A percentile compares a stretch with the other conserved stretches of the same genome.
These are phyloP conservation scores for Aphodius sticticus DNA, from an alignment of 2,888 invertebrate species.

Conservation along the genomic window DNA sequence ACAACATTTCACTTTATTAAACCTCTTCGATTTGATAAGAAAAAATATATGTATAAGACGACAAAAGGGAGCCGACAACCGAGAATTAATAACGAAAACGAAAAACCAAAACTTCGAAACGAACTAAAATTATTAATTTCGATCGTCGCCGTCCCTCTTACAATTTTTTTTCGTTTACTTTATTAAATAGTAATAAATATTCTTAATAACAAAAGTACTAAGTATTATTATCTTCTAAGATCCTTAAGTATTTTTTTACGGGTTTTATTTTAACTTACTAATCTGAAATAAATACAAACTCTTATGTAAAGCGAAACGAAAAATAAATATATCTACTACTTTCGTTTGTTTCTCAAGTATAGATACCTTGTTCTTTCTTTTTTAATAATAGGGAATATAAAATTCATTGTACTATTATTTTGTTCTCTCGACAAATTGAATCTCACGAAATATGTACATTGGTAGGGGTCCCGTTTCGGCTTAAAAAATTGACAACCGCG, in stretches of 20 bases:
- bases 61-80: slow-evolving; percentile 17
- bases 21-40: neutral
- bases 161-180: slow-evolving; percentile 47
- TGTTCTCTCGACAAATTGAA: slow-evolving; percentile 15
- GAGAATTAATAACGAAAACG: slow-evolving; percentile 39
- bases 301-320: slow-evolving; percentile 38
- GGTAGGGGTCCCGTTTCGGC: slow-evolving; percentile 7
- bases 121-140: slow-evolving; percentile 34
- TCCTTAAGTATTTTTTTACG: slow-evolving; percentile 22
- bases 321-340: slow-evolving; percentile 42
- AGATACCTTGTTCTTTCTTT: slow-evolving; percentile 20
- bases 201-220: slow-evolving; percentile 48
- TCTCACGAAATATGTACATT: slow-evolving; percentile 22
- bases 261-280: slow-evolving; percentile 24
- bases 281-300: slow-evolving; percentile 44
- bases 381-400: slow-evolving; percentile 53
- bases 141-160: slow-evolving; percentile 33
- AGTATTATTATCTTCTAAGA: slow-evolving; percentile 40
- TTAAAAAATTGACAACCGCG: neutral
- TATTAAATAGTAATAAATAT: slow-evolving; percentile 49
- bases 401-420: slow-evolving; percentile 57
- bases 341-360: slow-evolving; percentile 7
- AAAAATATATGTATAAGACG: slow-evolving; percentile 4
- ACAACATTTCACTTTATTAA: slow-evolving; percentile 4
- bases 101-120: slow-evolving; percentile 24